A percentile compares a stretch with the other conserved stretches of the same genome.
Evolutionary conservation across 2,888 invertebrate species (phyloP).

Genomic region (Drosophila kambysellisi): DNA sequence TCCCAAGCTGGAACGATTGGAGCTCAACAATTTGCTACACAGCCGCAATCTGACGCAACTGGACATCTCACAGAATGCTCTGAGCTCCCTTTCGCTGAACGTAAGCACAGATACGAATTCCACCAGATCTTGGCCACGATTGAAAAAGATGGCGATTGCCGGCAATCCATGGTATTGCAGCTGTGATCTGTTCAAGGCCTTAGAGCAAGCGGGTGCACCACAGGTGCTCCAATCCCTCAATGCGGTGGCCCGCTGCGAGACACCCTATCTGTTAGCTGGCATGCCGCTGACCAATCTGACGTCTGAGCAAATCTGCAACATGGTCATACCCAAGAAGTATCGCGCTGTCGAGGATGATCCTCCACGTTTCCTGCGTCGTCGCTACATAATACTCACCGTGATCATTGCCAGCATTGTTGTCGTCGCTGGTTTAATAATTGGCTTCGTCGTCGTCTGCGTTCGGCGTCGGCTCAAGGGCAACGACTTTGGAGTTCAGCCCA

Average conservation of each 20-base stretch:
- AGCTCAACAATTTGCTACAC: slow-evolving; percentile 86
- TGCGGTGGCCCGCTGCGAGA: slow-evolving; percentile 78
- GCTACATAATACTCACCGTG: slow-evolving; percentile 83
- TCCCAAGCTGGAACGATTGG: slow-evolving; percentile 86
- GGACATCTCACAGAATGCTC: slow-evolving; percentile 88
- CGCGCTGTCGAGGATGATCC: slow-evolving; percentile 82
- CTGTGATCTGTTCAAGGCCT: slow-evolving; percentile 85
- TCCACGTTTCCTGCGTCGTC: slow-evolving; percentile 83
- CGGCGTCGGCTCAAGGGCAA: slow-evolving; percentile 82
- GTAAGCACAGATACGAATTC: slow-evolving; percentile 7
- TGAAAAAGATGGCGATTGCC: slow-evolving; percentile 87
- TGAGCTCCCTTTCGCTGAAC: slow-evolving; percentile 85
- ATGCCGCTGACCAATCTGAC: slow-evolving; percentile 78
- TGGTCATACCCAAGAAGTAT: slow-evolving; percentile 80
- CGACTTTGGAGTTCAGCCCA: slow-evolving; percentile 82
- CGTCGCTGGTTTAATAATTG: slow-evolving; percentile 82
- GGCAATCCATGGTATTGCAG: slow-evolving; percentile 89
- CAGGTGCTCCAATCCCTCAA: slow-evolving; percentile 50
- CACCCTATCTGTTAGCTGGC: slow-evolving; percentile 82
- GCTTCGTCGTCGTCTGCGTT: slow-evolving; percentile 81
- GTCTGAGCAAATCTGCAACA: slow-evolving; percentile 73
- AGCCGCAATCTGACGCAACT: slow-evolving; percentile 85
- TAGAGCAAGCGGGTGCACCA: slow-evolving; percentile 76
- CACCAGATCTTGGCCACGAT: slow-evolving; percentile 78
- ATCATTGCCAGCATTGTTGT: slow-evolving; percentile 82